Evolutionary conservation across 1,140 invertebrate genomes (phyloP).

Genomic region (Neodiprion fabricii): DNA sequence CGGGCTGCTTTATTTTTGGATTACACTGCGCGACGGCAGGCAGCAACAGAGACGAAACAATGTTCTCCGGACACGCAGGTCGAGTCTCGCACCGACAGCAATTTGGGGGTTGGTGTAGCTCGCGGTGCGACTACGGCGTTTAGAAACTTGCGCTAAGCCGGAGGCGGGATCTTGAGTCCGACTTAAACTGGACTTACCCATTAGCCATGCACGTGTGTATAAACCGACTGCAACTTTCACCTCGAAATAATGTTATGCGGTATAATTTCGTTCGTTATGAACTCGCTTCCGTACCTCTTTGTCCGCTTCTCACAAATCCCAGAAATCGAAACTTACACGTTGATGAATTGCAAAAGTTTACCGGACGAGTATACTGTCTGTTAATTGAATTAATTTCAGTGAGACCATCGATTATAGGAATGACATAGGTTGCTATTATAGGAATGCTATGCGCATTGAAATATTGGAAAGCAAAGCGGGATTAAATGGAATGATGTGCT

Average conservation of each 20-base stretch:
- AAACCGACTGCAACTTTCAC: background rate
- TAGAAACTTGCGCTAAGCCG: background rate
- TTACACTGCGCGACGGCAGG: too few species aligned
- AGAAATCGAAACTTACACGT: background rate
- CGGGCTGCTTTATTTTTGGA: too few species aligned
- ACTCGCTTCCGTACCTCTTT: background rate
- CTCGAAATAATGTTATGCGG: background rate
- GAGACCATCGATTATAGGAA: too few species aligned
- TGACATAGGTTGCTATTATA: too few species aligned
- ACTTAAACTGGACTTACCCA: slow-evolving; percentile 4
- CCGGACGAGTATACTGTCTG: too few species aligned
- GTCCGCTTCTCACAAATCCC: background rate
- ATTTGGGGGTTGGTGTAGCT: background rate
- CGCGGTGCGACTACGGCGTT: background rate
- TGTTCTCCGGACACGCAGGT: background rate
- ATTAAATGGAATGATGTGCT: too few species aligned
- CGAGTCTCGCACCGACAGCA: background rate
- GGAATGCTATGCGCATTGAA: too few species aligned
- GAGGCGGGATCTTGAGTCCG: background rate
- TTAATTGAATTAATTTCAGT: too few species aligned
- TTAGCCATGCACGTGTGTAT: background rate
- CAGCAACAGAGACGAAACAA: background rate
- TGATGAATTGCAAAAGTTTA: background rate
- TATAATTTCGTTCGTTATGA: background rate
- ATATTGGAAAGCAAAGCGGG: too few species aligned